Conservation (phyloP, 2,113 vertebrate genomes). For the Lophotis ruficrista region DNA sequence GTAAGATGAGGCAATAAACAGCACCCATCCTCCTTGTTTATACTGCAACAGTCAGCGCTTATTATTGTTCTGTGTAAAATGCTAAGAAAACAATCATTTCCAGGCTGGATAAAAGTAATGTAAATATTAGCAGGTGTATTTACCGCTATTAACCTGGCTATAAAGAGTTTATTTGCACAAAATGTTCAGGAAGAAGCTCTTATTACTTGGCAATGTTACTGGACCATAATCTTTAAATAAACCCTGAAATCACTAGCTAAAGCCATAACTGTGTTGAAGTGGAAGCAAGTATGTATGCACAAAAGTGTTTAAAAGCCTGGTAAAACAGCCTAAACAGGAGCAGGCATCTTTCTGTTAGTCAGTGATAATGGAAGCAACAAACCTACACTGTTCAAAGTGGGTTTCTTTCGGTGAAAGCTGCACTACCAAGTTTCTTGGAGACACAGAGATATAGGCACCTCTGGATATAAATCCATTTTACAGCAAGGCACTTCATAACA, state of each 20-base stretch:
- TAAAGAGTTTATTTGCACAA: conserved; percentile 43
- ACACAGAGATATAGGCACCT: background rate
- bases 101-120: conserved; percentile 33
- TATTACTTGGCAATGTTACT: conserved; percentile 36
- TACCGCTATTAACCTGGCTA: conserved; percentile 11
- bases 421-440: background rate
- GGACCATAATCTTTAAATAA: conserved; percentile 28
- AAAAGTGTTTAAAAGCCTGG: background rate
- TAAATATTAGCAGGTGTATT: conserved; percentile 56
- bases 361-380: background rate
- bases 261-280: background rate
- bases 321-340: background rate
- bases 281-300: background rate
- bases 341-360: background rate
- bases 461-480: background rate
- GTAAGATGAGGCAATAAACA: background rate
- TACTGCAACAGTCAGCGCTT: background rate
- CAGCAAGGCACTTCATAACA: background rate
- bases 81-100: conserved; percentile 15
- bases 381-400: background rate
- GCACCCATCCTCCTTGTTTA: background rate
- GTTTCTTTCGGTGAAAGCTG: background rate
- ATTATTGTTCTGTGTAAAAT: conserved; percentile 25
- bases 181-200: conserved; percentile 29
- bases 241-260: conserved; percentile 2